phyloP scores from a whole-genome alignment of 2,888 invertebrate genomes.

The Oxystoma pomonae region DNA sequence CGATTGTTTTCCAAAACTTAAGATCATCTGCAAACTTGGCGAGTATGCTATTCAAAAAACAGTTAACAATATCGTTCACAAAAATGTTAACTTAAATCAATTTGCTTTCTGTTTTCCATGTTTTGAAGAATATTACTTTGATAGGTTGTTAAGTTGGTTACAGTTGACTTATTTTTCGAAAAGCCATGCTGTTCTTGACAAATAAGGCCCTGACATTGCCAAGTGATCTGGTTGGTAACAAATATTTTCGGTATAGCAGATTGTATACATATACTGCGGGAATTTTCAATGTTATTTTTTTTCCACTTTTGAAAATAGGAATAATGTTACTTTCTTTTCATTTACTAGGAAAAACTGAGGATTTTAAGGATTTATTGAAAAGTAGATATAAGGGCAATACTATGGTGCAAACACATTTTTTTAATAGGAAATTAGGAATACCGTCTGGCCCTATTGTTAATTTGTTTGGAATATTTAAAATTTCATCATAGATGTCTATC shows the following conservation, averaged over 20 bases:
- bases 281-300: neutral
- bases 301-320: constrained; percentile 1
- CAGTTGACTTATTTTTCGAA: too few relatives aligned
- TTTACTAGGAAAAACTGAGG: neutral
- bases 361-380: neutral
- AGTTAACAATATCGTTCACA: neutral
- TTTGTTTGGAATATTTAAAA: neutral
- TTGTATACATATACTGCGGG: neutral
- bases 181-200: too few relatives aligned
- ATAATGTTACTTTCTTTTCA: neutral
- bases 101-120: constrained; percentile 1
- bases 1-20: constrained; percentile 2
- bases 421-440: neutral
- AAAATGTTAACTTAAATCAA: constrained; percentile 2
- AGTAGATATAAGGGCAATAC: neutral
- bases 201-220: too few relatives aligned
- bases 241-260: too few relatives aligned
- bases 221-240: neutral
- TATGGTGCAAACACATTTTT: neutral
- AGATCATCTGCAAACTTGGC: neutral
- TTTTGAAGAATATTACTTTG: neutral
- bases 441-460: neutral
- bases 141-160: too few relatives aligned
- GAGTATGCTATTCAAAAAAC: neutral
- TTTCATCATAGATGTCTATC: neutral